These are phyloP conservation scores for Peromyscus aztecus DNA, from an alignment of 2,797 vertebrate genomes.

Conservation along the genomic window DNA sequence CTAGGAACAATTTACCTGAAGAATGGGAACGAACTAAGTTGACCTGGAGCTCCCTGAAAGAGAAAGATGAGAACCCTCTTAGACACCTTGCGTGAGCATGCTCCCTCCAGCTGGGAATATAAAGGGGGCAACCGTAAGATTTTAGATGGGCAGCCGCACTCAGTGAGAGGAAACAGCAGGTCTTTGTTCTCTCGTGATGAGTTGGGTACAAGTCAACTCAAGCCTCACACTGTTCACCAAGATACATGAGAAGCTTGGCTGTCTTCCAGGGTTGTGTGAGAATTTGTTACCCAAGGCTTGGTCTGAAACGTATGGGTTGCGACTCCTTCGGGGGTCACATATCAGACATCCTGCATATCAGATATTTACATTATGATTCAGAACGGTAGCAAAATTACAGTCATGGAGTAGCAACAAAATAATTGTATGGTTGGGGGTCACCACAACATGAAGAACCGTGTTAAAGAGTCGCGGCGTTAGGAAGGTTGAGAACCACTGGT, in stretches of 20 bases:
- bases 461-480: background rate
- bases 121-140: background rate
- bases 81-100: background rate
- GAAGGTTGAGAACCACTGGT: background rate
- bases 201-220: background rate
- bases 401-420: background rate
- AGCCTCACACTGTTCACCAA: background rate
- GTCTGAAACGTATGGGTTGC: background rate
- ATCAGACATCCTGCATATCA: background rate
- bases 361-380: background rate
- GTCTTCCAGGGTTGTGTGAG: background rate
- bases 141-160: background rate
- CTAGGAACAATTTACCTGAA: slow-evolving; percentile 90
- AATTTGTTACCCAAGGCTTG: background rate
- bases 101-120: slow-evolving; percentile 27
- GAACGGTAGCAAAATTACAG: background rate
- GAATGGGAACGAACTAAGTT: slow-evolving; percentile 98
- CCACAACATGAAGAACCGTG: too few species aligned
- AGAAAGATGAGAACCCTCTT: slow-evolving; percentile 52
- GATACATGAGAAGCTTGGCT: background rate
- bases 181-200: background rate
- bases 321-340: background rate
- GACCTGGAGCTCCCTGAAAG: slow-evolving; percentile 95
- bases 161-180: background rate
- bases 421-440: background rate